Evolutionary conservation across 2,888 invertebrate species (phyloP), one percentile per base, ranked within the genome.

Genomic region (Trichogramma evanescens): DNA sequence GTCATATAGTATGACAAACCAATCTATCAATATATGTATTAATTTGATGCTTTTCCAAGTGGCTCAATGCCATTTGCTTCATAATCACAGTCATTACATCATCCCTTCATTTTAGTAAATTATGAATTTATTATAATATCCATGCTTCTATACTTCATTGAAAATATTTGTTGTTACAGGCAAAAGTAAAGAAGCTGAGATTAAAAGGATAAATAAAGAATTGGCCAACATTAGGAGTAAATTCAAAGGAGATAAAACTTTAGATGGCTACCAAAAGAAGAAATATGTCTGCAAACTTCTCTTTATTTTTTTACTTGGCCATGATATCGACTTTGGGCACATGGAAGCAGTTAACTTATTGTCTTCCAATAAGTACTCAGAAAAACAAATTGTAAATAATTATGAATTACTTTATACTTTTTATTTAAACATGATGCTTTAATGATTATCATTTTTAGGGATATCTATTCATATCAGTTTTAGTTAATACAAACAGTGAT

Each of bases 241-340:
- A 84, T 99, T 99, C 79, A 99, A 98, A 89, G 98, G 98, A 65
- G 99, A 99, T 80, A 99, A 98, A 85, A 98, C 99, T 54, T 83
- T 99, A 63, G 99, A 99, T 84, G 99, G 99, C 48, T 99, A 99
- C 81, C 98, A 99, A 79, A 99, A 99, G 86, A 99, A 99, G 84
- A 99, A 99, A 82, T 99, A 99, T 84, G 99, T 99, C 64, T 99
- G 99, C 83, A 99, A 99, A 81, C 83, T 99, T 69, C 82, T 99
- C 67, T 99, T 99, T 82, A 99, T 99, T 79, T 99, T 99, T 81
- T 84, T 99, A 68, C 87, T 99, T 72, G 99, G 99, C 67, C 98
- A 99, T 81, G 99, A 99, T 81, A 99, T 99, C 79, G 99, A 99
- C 82, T 99, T 99, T 80, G 99, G 99, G 66, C 98, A 99, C 81